Conservation (phyloP, 2,113 vertebrate genomes). For the Cromileptes altivelis region DNA sequence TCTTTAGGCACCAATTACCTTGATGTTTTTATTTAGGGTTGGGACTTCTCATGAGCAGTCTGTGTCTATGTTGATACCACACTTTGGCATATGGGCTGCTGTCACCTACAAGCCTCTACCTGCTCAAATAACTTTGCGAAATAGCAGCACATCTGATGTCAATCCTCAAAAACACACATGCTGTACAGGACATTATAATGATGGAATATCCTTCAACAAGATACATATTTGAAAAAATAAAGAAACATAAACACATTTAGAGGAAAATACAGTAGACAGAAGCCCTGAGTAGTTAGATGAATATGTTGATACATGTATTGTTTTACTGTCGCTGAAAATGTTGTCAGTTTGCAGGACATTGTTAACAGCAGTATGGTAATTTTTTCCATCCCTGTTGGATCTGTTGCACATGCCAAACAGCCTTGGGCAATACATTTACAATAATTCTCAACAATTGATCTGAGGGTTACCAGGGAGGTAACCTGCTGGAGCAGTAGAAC, state of each 20-base stretch:
- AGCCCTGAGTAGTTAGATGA: neutral
- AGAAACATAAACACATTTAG: neutral
- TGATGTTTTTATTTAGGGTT: conserved; percentile 18
- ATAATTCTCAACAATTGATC: neutral
- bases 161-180: neutral
- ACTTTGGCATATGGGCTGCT: neutral
- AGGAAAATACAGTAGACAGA: neutral
- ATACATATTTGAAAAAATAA: neutral
- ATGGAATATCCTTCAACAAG: neutral
- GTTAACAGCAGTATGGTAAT: neutral
- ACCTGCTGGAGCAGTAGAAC: conserved; percentile 50
- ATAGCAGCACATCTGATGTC: conserved; percentile 4
- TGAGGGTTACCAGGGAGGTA: conserved; percentile 3
- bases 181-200: neutral
- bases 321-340: neutral
- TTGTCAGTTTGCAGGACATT: neutral
- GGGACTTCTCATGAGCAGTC: neutral
- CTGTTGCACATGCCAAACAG: neutral
- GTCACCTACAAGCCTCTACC: conserved; percentile 46
- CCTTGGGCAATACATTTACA: conserved; percentile 46
- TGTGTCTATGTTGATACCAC: neutral
- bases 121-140: conserved; percentile 38
- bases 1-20: conserved; percentile 1
- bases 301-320: neutral
- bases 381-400: conserved; percentile 19